Evolutionary conservation across 2,113 vertebrate species (phyloP), one percentile per base, ranked within the genome.

Genomic region (Neolamprologus devosi): DNA sequence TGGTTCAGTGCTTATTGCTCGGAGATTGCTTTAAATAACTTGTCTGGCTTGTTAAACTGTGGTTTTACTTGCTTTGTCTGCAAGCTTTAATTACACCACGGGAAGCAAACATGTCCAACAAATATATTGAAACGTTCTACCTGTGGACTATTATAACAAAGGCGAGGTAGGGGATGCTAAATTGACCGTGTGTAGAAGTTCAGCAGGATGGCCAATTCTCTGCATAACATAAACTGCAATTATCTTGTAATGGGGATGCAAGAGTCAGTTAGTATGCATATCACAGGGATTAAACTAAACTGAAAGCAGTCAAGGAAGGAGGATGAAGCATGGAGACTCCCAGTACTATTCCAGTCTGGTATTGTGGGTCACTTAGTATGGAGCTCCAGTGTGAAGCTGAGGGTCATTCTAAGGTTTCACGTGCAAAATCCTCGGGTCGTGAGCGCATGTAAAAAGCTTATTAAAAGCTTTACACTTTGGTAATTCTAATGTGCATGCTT

Each of bases 401-500:
- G 28, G 80, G 85, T 87, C 26, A 51, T 51, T 53, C 26, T 13
- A 12, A 40, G 53, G 73, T 57, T 86, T 84, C 80, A 81, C 14
- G 4, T 91, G 85, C 84, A 37, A 40, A 89, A 68, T 93, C 85
- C 82, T 68, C 37, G 82, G 84, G 88, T 91, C 88, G 68, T 88
- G 89, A 92, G 89, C 55, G 60, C 84, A 92, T 51, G 85, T 40
- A 42, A 89, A 91, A 94, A 90, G 89, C 86, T 40, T 49, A 91
- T 91, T 91, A 94, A 87, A 85, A 51, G 55, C 80, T 86, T 78
- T 79, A 55, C 30, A 83, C 88, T 75, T 21, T 58, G 70, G 70
- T 82, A 68, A 85, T 81, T 40, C 57, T 26, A 30, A 14, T 75
- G 57, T 83, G 81, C 28, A 63, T 49, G 70, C 88, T 80, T 90